These are phyloP conservation scores for Tringa solitaria DNA, from an alignment of 2,113 vertebrate species.

Conservation along the genomic window DNA sequence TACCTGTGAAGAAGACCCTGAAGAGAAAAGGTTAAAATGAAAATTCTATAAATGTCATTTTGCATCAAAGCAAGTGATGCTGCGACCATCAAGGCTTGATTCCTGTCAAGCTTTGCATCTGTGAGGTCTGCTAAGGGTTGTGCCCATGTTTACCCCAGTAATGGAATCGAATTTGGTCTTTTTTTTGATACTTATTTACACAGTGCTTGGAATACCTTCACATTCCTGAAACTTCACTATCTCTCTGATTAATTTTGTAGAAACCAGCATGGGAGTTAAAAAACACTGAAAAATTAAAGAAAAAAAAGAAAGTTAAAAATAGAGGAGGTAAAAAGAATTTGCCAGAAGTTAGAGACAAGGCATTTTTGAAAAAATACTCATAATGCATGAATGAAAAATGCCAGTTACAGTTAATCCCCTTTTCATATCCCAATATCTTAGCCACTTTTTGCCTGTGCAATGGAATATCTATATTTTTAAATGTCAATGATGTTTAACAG, in stretches of 20 bases:
- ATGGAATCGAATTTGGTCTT: not conserved
- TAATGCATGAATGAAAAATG: not conserved
- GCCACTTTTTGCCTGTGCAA: not conserved
- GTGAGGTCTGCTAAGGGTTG: not conserved
- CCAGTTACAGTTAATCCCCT: not conserved
- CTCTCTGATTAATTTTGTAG: not conserved
- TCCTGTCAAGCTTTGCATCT: not conserved
- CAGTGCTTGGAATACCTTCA: not conserved
- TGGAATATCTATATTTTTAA: constrained; percentile 8
- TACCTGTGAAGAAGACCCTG: not conserved
- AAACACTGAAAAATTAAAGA: not conserved
- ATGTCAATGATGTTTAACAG: constrained; percentile 15
- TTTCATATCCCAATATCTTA: not conserved
- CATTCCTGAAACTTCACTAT: not conserved
- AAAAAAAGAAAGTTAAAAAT: not conserved
- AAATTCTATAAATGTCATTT: not conserved
- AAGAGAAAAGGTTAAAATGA: not conserved
- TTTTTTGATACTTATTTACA: not conserved
- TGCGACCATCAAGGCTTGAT: not conserved
- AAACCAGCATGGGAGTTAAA: not conserved
- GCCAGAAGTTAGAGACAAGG: not conserved
- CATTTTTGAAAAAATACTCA: not conserved
- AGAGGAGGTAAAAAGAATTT: not conserved
- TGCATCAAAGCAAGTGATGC: not conserved
- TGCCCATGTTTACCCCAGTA: not conserved